phyloP scores from a whole-genome alignment of 2,888 invertebrate species.

The Himalopsyche japonica region DNA sequence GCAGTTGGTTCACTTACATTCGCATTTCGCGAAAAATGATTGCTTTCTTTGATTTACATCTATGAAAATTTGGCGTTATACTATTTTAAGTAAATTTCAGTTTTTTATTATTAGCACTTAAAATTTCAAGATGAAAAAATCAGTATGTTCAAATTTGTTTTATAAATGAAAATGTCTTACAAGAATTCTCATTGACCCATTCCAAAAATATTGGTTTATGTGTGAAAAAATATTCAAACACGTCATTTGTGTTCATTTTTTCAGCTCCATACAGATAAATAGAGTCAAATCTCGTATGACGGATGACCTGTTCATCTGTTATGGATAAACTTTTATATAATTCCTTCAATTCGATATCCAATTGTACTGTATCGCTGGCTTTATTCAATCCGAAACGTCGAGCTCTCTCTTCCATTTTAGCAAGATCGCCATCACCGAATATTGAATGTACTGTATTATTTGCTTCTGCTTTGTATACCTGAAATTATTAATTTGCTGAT shows the following conservation, averaged over 20 bases:
- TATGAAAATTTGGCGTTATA: too few relatives aligned
- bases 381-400: conserved; percentile 24
- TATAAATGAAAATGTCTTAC: conserved; percentile 53
- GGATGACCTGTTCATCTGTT: conserved; percentile 57
- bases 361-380: conserved; percentile 1
- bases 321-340: conserved; percentile 54
- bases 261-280: conserved; percentile 76
- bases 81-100: too few relatives aligned
- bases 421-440: conserved; percentile 27
- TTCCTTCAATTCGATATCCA: conserved; percentile 54
- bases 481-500: too few relatives aligned
- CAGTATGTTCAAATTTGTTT: background rate
- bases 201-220: conserved; percentile 78
- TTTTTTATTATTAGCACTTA: too few relatives aligned
- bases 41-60: too few relatives aligned
- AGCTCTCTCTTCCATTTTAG: conserved; percentile 25
- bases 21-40: too few relatives aligned
- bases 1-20: too few relatives aligned
- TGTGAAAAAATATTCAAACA: conserved; percentile 77
- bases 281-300: conserved; percentile 71
- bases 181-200: conserved; percentile 79
- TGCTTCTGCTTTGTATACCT: background rate
- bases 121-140: too few relatives aligned
- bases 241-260: conserved; percentile 75
- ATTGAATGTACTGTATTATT: conserved; percentile 11